Conservation (phyloP, 1,140 invertebrate species). For the Trachymyrmex septentrionalis region DNA sequence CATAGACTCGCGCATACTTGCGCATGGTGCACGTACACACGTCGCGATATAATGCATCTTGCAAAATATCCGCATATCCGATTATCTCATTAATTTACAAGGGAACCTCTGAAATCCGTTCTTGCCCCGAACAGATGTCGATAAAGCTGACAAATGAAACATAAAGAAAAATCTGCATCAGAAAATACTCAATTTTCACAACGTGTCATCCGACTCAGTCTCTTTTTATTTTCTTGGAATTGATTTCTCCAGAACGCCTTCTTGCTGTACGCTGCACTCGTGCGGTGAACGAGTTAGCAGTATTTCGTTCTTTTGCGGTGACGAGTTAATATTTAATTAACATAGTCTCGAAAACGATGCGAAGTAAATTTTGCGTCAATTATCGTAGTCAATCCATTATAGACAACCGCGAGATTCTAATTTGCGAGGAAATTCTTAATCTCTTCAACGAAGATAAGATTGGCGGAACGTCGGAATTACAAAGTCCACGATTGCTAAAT, state of each 20-base stretch:
- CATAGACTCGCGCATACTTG: constrained; percentile 25
- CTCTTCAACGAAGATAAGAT: constrained; percentile 4
- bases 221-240: not conserved
- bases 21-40: not conserved
- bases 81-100: constrained; percentile 34
- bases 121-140: not conserved
- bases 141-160: not conserved
- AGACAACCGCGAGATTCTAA: constrained; percentile 28
- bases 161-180: not conserved
- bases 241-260: not conserved
- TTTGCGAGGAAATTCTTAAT: constrained; percentile 31
- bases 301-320: not conserved
- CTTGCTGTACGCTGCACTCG: not conserved
- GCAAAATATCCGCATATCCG: constrained; percentile 13
- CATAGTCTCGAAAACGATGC: not conserved
- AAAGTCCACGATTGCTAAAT: constrained; percentile 59
- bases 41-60: constrained; percentile 7
- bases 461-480: constrained; percentile 38
- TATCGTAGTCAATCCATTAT: constrained; percentile 17
- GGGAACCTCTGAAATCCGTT: not conserved
- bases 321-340: constrained; percentile 8
- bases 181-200: not conserved
- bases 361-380: constrained; percentile 19
- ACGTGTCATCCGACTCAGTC: not conserved
- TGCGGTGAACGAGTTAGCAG: not conserved